Conservation (phyloP, 2,888 invertebrate genomes). For the Chironomus riparius region DNA sequence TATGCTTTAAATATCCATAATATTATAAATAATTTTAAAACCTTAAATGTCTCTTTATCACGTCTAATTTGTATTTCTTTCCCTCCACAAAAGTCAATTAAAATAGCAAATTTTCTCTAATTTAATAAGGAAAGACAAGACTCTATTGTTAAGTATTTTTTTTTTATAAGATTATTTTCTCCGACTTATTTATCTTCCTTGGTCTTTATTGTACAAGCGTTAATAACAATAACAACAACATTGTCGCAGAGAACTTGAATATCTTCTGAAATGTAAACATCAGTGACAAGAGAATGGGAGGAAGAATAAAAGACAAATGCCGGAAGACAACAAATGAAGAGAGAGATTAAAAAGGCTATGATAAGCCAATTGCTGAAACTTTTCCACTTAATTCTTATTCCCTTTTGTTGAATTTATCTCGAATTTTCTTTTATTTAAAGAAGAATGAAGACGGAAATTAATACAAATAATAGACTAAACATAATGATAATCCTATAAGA, state of each 20-base stretch:
- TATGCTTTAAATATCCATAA: no score
- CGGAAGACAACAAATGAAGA: background rate
- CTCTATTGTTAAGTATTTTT: background rate
- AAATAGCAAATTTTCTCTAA: no score
- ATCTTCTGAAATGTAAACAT: slow-evolving; percentile 1
- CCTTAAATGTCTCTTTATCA: no score
- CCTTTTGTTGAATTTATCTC: background rate
- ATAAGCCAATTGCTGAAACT: slow-evolving; percentile 7
- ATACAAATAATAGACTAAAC: no score
- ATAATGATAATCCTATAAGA: no score
- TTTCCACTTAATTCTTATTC: background rate
- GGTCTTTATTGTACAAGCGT: background rate
- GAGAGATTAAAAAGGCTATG: background rate
- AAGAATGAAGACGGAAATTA: background rate
- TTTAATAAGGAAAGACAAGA: no score
- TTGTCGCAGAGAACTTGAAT: background rate
- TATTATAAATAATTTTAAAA: no score
- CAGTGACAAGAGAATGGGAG: background rate
- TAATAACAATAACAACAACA: background rate
- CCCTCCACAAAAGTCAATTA: no score
- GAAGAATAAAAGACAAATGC: background rate
- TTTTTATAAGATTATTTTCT: background rate
- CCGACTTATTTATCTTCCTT: background rate
- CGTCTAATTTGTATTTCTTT: no score
- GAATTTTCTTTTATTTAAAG: background rate